These are phyloP conservation scores for Cirrhinus mrigala DNA, from an alignment of 2,797 vertebrate genomes.

Conservation along the genomic window DNA sequence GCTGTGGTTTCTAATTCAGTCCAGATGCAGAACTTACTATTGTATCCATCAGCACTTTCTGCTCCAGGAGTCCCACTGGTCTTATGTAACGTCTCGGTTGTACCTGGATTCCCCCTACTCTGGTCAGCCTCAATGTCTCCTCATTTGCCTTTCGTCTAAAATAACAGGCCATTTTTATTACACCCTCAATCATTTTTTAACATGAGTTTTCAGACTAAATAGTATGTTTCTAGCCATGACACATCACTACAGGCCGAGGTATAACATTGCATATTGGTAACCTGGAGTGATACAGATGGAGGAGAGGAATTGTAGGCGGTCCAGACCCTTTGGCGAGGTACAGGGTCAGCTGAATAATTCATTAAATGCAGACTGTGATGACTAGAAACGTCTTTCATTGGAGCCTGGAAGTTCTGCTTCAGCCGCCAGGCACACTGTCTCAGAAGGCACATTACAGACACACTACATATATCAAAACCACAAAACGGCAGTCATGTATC, in stretches of 20 bases:
- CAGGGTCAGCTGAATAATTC: constrained; percentile 67
- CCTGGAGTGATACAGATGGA: neutral
- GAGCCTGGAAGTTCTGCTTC: constrained; percentile 37
- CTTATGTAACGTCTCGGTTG: constrained; percentile 43
- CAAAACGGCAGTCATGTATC: neutral
- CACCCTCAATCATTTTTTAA: neutral
- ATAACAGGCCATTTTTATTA: constrained; percentile 38
- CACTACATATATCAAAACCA: constrained; percentile 6
- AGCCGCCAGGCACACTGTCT: neutral
- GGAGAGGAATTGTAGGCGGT: constrained; percentile 18
- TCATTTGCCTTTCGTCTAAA: constrained; percentile 41
- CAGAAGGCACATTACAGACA: neutral
- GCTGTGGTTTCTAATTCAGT: constrained; percentile 55
- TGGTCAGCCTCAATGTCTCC: constrained; percentile 10
- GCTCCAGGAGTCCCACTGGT: constrained; percentile 13
- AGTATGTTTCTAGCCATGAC: constrained; percentile 5
- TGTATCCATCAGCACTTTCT: constrained; percentile 56
- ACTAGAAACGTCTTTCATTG: constrained; percentile 56
- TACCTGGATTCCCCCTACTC: constrained; percentile 25
- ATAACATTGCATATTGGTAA: constrained; percentile 19
- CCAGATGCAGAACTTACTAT: constrained; percentile 61
- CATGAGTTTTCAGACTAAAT: neutral
- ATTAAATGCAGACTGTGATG: constrained; percentile 59
- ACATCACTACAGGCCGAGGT: constrained; percentile 7
- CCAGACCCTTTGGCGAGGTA: constrained; percentile 32